Evolutionary conservation across 2,797 vertebrate genomes (phyloP).

Genomic region (Lithobates pipiens): DNA sequence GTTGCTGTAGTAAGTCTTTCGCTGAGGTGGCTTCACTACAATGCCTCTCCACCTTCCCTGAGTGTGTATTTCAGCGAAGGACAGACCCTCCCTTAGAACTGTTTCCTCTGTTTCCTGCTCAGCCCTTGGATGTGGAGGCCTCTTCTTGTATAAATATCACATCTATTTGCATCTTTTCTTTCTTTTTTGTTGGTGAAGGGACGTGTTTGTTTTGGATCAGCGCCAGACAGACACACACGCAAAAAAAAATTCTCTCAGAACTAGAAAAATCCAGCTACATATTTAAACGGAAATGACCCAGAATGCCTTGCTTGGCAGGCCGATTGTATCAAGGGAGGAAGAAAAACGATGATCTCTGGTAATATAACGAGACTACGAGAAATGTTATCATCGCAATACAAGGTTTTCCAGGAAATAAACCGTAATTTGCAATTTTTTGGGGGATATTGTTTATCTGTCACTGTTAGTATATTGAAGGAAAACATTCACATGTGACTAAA

Average conservation of each 20-base stretch:
- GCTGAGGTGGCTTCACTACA: slow-evolving; percentile 23
- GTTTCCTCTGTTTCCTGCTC: slow-evolving; percentile 54
- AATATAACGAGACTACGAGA: slow-evolving; percentile 13
- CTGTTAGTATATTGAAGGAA: not conserved
- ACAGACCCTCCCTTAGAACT: slow-evolving; percentile 50
- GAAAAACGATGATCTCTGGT: slow-evolving; percentile 32
- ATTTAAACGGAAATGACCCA: slow-evolving; percentile 60
- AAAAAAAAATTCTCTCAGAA: slow-evolving; percentile 28
- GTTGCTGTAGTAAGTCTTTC: not conserved
- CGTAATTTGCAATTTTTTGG: not conserved
- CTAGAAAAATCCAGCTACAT: slow-evolving; percentile 62
- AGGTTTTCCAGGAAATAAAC: not conserved
- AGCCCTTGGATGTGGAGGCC: slow-evolving; percentile 54
- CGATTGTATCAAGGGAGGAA: slow-evolving; percentile 46
- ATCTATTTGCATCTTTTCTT: slow-evolving; percentile 62
- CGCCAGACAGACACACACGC: slow-evolving; percentile 52
- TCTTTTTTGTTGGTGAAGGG: slow-evolving; percentile 60
- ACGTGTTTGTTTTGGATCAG: slow-evolving; percentile 56
- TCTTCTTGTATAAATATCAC: slow-evolving; percentile 62
- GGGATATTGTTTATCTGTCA: not conserved
- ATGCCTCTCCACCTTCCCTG: slow-evolving; percentile 38
- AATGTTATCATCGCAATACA: not conserved
- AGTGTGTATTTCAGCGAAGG: slow-evolving; percentile 15
- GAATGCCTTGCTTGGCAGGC: slow-evolving; percentile 56
- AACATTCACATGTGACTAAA: not conserved